Conservation (phyloP, 2,797 vertebrate species). For the Fistularia tabacaria region DNA sequence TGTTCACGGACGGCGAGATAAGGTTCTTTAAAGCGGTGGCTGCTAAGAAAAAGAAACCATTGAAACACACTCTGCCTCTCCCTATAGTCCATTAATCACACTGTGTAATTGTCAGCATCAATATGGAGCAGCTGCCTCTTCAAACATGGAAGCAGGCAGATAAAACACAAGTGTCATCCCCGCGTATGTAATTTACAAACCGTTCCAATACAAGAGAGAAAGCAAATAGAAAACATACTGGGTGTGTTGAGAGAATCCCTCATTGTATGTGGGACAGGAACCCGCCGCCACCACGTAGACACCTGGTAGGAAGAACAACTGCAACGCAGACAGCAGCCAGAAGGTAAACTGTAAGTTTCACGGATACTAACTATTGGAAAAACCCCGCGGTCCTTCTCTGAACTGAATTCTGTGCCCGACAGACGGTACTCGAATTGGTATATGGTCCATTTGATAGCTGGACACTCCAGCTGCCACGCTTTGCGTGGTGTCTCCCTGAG, state of each 20-base stretch:
- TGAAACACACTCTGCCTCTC: slow-evolving; percentile 1
- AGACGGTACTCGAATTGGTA: slow-evolving; percentile 38
- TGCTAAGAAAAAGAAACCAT: slow-evolving; percentile 6
- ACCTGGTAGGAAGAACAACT: slow-evolving; percentile 29
- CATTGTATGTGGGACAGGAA: slow-evolving; percentile 2
- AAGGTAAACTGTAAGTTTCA: slow-evolving; percentile 43
- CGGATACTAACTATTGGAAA: slow-evolving; percentile 32
- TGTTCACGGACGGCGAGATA: background rate
- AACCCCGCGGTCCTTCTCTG: slow-evolving; percentile 46
- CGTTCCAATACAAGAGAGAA: background rate
- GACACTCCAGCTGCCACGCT: slow-evolving; percentile 33
- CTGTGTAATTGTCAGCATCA: slow-evolving; percentile 26
- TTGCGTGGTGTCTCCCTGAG: slow-evolving; percentile 36
- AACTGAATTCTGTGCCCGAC: slow-evolving; percentile 31
- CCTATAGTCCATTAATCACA: slow-evolving; percentile 33
- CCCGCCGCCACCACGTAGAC: slow-evolving; percentile 10
- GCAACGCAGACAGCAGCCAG: slow-evolving; percentile 41
- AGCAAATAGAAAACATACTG: background rate
- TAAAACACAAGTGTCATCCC: slow-evolving; percentile 15
- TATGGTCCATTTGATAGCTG: slow-evolving; percentile 48
- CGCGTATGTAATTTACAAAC: slow-evolving; percentile 8
- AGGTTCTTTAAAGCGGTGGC: slow-evolving; percentile 15
- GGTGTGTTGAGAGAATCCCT: too few species aligned
- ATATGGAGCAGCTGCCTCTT: slow-evolving; percentile 17
- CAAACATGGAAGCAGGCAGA: slow-evolving; percentile 13